A percentile compares a stretch with the other conserved stretches of the same genome.
phyloP scores from a whole-genome alignment of 2,888 invertebrate species.

The Drosophila ustulata region DNA sequence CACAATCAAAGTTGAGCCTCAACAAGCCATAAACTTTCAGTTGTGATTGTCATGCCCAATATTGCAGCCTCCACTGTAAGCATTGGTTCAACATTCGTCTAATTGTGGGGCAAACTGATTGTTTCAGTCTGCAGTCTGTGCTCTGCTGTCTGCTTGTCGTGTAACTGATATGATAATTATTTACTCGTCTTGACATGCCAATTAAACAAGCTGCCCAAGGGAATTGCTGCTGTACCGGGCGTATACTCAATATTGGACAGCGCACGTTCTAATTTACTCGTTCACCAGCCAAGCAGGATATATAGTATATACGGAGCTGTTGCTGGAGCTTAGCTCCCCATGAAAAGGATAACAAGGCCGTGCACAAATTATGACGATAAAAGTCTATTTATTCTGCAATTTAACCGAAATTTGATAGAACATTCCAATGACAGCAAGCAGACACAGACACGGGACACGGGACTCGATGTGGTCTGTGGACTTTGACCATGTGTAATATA shows the following conservation, averaged over 20 bases:
- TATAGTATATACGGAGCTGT: constrained; percentile 12
- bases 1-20: not conserved
- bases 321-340: constrained; percentile 13
- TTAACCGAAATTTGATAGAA: constrained; percentile 77
- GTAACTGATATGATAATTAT: constrained; percentile 75
- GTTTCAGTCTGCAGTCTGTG: not conserved
- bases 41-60: not conserved
- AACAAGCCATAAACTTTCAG: not conserved
- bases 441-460: constrained; percentile 25
- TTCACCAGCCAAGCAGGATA: not conserved
- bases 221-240: constrained; percentile 29
- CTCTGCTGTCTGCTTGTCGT: constrained; percentile 5
- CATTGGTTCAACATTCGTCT: not conserved
- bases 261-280: constrained; percentile 19
- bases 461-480: not conserved
- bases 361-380: constrained; percentile 80
- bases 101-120: constrained; percentile 13
- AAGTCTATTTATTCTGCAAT: constrained; percentile 80
- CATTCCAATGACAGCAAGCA: constrained; percentile 65
- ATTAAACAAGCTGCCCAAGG: constrained; percentile 45
- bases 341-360: constrained; percentile 63
- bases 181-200: constrained; percentile 57
- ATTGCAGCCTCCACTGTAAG: not conserved
- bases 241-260: constrained; percentile 51
- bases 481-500: not conserved